Percentiles rank a stretch among this genome's conserved stretches.
Evolutionary conservation across 2,113 vertebrate genomes (phyloP).

Genomic region (Alligator sinensis): DNA sequence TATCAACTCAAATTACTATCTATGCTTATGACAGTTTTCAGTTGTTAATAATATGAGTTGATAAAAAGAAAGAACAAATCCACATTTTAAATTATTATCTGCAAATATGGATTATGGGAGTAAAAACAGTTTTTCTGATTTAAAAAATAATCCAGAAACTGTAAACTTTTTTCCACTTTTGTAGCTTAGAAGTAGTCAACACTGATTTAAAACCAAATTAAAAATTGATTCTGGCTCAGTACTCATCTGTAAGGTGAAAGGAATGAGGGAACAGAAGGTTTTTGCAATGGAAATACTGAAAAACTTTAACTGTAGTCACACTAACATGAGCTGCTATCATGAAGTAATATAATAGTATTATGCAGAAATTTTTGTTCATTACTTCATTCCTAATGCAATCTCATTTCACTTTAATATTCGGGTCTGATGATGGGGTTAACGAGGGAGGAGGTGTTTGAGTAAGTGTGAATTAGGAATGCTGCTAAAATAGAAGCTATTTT

Average conservation of each 20-base stretch:
- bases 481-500: conserved; percentile 56
- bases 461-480: conserved; percentile 52
- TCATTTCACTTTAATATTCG: conserved; percentile 51
- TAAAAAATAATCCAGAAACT: conserved; percentile 35
- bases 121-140: conserved; percentile 37
- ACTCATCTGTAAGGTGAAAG: conserved; percentile 14
- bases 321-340: conserved; percentile 23
- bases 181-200: conserved; percentile 22
- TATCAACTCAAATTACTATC: conserved; percentile 12
- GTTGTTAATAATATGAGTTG: conserved; percentile 16
- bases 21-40: conserved; percentile 11
- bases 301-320: conserved; percentile 33
- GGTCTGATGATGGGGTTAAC: conserved; percentile 38
- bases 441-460: conserved; percentile 21
- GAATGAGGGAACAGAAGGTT: conserved; percentile 27
- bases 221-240: conserved; percentile 34
- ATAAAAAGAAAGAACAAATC: conserved; percentile 41
- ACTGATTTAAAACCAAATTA: conserved; percentile 42
- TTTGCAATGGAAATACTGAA: conserved; percentile 45
- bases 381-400: conserved; percentile 45
- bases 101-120: conserved; percentile 40
- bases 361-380: conserved; percentile 50
- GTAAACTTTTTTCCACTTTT: background rate
- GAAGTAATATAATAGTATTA: conserved; percentile 56
- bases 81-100: conserved; percentile 28